Evolutionary conservation across 2,888 invertebrate species (phyloP), one percentile per base, ranked within the genome.

Genomic region (Watsonalla cultraria): DNA sequence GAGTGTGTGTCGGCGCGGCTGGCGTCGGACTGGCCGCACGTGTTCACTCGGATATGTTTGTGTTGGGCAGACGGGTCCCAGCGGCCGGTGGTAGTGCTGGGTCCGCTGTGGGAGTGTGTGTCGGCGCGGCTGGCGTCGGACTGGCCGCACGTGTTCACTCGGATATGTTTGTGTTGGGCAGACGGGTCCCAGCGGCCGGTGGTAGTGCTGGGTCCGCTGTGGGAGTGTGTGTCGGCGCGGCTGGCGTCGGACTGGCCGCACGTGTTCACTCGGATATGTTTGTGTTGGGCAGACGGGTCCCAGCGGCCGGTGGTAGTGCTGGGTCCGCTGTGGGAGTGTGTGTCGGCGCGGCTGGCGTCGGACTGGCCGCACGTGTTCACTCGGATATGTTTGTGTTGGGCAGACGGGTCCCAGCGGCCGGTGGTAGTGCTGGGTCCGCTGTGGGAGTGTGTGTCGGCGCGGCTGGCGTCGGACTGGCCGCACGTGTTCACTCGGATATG

Each of bases 391-490:
- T 13, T 49, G 37, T 15, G 34, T 35, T 7, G 35, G n/a, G 6
- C 76, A 96, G 96, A 95, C 86, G 94, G 95, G 53, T 93, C 94
- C 63, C 93, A 95, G 66, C 93, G 98, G 47, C 98, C 98, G 6
- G 96, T 98, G 53, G 89, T 98, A 52, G 94, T 98, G 52, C 92
- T 98, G 65, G 98, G 98, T 11, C 97, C 98, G 2, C 86, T 98
- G 51, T 94, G 96, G 51, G 97, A 98, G 78, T 95, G 96, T 66
- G 95, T 98, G 37, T 95, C 95, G 60, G 96, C 35, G 5, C 7
- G 35, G 6, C 7, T 5, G 5, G 35, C 7, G 35, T 35, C 6
- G n/a, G n/a, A n/a, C n/a, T n/a, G n/a, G n/a, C n/a, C n/a, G n/a
- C n/a, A n/a, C n/a, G n/a, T n/a, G n/a, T n/a, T n/a, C n/a, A n/a